Base-by-base conservation (phyloP, 2,888 invertebrate genomes). In the Tenthredo distinguenda region DNA sequence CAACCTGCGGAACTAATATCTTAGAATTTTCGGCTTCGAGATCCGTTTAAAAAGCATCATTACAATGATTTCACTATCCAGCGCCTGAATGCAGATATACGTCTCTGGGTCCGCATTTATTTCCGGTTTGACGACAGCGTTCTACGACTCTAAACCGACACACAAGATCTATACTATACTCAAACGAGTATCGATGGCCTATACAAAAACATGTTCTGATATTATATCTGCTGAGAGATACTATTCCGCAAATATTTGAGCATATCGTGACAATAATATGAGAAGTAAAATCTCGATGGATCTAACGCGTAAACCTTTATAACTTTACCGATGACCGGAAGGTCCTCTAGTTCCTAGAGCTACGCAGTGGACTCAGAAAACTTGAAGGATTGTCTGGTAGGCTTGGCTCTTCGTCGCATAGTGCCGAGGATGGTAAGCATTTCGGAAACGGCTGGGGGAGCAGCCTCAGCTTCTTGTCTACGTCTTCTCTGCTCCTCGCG, bases 371-470 rank as follows among this genome's bases (percentile, higher is more conserved):
- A 85, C 86, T 91, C 91, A 1, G 90, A 76, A 79, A 91, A 89
- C 86, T 91, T 90, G 65, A 92, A 87, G 4, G 91, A 90, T 85
- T 92, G 92, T 85, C 94, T 93, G 71, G 93, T 90, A 47, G 94
- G 94, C 86, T 94, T 95, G 2, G 95, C 94, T 87, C 95, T 94
- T 86, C 95, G 92, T 88, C 95, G 94, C 91, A 95, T 93, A 74
- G 95, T 95, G 21, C 95, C 96, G 37, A 97, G 94, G 86, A 96
- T 96, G 89, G 96, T 96, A 81, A 96, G 94, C 95, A 97, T 96
- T 91, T 97, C 96, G 91, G 95, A 95, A 34, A 96, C 95, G 0
- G 95, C 95, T 18, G 94, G 93, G 4, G 94, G 93, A n/a, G 93
- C 92, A 58, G 87, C 91, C 88, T 95, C 95, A 0, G 96, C 96